These are phyloP conservation scores for Nomada fabriciana DNA, from an alignment of 2,888 invertebrate genomes.

Conservation along the genomic window DNA sequence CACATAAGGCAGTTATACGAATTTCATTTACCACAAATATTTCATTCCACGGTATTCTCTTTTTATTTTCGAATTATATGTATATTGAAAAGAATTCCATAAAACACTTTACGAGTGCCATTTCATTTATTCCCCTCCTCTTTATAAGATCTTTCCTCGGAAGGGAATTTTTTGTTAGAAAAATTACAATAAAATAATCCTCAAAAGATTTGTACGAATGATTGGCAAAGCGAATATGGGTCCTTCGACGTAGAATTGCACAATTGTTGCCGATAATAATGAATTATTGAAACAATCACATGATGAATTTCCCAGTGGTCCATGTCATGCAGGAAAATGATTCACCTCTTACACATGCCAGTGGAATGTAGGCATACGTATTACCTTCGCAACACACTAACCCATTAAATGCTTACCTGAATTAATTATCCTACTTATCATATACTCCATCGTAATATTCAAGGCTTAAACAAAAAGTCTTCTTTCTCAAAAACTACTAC, in stretches of 20 bases:
- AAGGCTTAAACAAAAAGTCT: neutral
- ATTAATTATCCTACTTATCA: constrained; percentile 3
- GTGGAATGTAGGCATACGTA: constrained; percentile 26
- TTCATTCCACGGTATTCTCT: neutral
- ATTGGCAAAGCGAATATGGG: neutral
- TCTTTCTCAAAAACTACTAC: neutral
- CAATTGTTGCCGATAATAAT: constrained; percentile 25
- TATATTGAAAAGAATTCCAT: neutral
- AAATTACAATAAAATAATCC: neutral
- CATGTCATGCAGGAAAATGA: constrained; percentile 39
- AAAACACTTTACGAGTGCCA: neutral
- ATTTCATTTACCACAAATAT: neutral
- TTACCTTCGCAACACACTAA: constrained; percentile 8
- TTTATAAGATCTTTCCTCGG: too few relatives aligned
- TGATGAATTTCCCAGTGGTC: constrained; percentile 8
- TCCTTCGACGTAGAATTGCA: constrained; percentile 26
- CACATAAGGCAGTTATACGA: constrained; percentile 6
- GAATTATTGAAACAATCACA: neutral
- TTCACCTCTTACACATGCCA: constrained; percentile 41
- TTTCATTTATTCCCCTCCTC: neutral
- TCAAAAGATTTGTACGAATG: too few relatives aligned
- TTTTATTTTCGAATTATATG: neutral
- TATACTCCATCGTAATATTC: neutral
- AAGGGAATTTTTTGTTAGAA: too few relatives aligned
- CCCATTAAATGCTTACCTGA: constrained; percentile 6